Conservation (phyloP, 2,113 vertebrate species). For the Siphamia tubifer region DNA sequence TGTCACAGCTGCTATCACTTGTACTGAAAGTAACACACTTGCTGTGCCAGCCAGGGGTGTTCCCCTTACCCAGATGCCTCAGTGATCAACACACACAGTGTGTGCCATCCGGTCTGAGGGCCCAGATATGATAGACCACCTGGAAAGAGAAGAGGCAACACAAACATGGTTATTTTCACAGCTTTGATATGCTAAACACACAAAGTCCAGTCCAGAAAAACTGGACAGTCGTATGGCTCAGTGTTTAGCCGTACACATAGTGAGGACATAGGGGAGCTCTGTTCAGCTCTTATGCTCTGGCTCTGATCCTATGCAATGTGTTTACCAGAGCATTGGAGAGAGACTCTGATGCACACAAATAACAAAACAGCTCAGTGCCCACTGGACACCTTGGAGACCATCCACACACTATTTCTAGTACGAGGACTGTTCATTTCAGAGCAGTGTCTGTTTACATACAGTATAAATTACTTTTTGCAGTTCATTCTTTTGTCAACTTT, state of each 20-base stretch:
- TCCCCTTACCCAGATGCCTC: slow-evolving; percentile 58
- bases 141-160: slow-evolving; percentile 74
- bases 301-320: slow-evolving; percentile 71
- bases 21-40: slow-evolving; percentile 48
- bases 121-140: slow-evolving; percentile 80
- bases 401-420: slow-evolving; percentile 55
- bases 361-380: slow-evolving; percentile 48
- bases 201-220: slow-evolving; percentile 60
- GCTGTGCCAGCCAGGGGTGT: slow-evolving; percentile 70
- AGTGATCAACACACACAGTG: slow-evolving; percentile 60
- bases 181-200: slow-evolving; percentile 81
- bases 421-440: slow-evolving; percentile 10
- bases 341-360: slow-evolving; percentile 61
- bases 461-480: not conserved
- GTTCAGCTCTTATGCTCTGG: slow-evolving; percentile 74
- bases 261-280: slow-evolving; percentile 63
- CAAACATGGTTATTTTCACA: slow-evolving; percentile 85
- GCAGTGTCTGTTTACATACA: not conserved
- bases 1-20: slow-evolving; percentile 51
- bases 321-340: slow-evolving; percentile 71
- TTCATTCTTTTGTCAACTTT: not conserved
- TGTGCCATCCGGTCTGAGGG: slow-evolving; percentile 66
- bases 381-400: slow-evolving; percentile 58
- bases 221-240: slow-evolving; percentile 62
- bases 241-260: slow-evolving; percentile 64